Percentiles rank a stretch among this genome's conserved stretches.
These are phyloP conservation scores for Montipora capitata DNA, from an alignment of 92 coral and sea anemone genomes.

Conservation along the genomic window DNA sequence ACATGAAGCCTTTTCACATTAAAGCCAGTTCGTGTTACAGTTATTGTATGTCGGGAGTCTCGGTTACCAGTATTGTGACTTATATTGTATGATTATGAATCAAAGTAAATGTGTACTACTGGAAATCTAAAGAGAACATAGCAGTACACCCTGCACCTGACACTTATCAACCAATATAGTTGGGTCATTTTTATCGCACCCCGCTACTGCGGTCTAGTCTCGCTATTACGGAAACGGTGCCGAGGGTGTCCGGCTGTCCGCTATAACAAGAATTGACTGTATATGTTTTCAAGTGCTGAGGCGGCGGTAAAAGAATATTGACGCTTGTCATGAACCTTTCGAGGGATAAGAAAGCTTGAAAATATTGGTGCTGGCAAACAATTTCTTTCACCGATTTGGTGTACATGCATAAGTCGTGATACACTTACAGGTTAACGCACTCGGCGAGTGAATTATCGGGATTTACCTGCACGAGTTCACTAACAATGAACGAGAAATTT, in stretches of 20 bases:
- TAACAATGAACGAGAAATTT: no score
- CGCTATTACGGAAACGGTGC: neutral
- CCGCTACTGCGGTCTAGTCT: neutral
- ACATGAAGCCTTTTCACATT: neutral
- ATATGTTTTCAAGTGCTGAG: no score
- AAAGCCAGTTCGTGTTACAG: neutral
- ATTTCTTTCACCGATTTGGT: no score
- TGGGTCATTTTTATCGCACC: constrained; percentile 4
- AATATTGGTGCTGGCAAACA: no score
- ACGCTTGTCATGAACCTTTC: no score
- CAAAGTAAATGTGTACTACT: neutral
- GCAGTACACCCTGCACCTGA: neutral
- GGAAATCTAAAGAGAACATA: neutral
- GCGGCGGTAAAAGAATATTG: no score
- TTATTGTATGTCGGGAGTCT: neutral
- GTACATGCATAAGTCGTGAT: no score
- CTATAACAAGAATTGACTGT: neutral
- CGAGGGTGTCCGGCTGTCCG: neutral
- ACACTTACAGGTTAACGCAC: no score
- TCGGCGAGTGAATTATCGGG: no score
- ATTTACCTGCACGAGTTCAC: no score
- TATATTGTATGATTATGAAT: neutral
- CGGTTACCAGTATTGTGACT: neutral
- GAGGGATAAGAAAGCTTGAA: no score
- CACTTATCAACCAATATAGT: neutral